Conservation (phyloP, 2,113 vertebrate species). For the Calonectris borealis region DNA sequence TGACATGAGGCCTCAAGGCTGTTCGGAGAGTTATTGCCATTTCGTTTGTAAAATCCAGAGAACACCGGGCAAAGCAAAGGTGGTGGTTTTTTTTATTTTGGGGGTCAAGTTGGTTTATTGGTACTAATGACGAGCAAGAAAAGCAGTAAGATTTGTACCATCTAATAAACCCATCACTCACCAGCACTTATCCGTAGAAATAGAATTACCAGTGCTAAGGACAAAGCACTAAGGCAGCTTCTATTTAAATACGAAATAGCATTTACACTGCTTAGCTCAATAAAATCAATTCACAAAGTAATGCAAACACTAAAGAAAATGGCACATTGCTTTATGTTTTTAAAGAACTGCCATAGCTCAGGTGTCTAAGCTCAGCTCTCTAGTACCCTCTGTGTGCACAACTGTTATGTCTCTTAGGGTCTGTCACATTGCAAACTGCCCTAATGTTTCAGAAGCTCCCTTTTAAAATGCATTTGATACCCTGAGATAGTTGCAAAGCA, state of each 20-base stretch:
- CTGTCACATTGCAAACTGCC: neutral
- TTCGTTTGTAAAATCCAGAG: neutral
- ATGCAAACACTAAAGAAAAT: neutral
- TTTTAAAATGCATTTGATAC: neutral
- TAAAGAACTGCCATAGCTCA: neutral
- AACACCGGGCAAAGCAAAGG: neutral
- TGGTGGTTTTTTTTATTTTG: neutral
- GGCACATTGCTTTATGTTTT: neutral
- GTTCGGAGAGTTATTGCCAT: neutral
- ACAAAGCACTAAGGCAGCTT: neutral
- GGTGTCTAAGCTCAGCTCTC: neutral
- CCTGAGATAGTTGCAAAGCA: neutral
- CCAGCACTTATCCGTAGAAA: neutral
- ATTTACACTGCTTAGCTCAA: neutral
- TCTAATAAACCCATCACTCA: neutral
- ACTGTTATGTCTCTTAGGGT: neutral
- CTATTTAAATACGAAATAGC: neutral
- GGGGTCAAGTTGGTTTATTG: neutral
- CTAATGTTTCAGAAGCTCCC: neutral
- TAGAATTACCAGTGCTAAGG: neutral
- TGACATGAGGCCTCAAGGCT: neutral
- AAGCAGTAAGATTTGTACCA: neutral
- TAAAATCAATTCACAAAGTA: rapidly evolving
- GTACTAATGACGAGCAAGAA: neutral
- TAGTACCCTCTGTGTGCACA: neutral